Evolutionary conservation across 2,888 invertebrate species (phyloP).

Genomic region (Stenolophus ochropezus): DNA sequence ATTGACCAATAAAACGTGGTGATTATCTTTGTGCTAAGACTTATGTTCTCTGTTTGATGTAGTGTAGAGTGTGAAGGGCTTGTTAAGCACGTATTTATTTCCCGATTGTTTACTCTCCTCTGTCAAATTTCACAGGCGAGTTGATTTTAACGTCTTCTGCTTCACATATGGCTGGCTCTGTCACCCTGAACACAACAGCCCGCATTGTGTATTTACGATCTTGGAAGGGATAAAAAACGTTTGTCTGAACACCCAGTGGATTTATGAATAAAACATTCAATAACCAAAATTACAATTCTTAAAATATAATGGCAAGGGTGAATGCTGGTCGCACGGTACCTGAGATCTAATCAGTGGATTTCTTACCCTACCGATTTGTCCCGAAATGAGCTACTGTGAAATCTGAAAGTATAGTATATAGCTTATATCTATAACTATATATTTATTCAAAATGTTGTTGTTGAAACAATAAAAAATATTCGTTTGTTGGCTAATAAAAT

Average conservation of each 20-base stretch:
- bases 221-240: constrained; percentile 25
- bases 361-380: not conserved
- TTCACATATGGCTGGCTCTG: not conserved
- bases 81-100: not conserved
- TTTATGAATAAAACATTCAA: constrained; percentile 23
- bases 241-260: not conserved
- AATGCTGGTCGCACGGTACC: not conserved
- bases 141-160: not conserved
- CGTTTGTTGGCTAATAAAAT: too few species aligned
- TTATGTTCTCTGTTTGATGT: too few species aligned
- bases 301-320: constrained; percentile 5
- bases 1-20: too few species aligned
- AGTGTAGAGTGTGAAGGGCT: too few species aligned
- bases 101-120: not conserved
- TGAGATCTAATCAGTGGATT: not conserved
- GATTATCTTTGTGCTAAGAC: too few species aligned
- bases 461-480: too few species aligned
- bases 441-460: too few species aligned
- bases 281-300: constrained; percentile 21
- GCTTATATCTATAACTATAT: too few species aligned
- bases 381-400: too few species aligned
- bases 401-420: too few species aligned
- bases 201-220: constrained; percentile 21
- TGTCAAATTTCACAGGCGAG: not conserved
- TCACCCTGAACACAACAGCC: not conserved